phyloP scores from a whole-genome alignment of 1,140 invertebrate genomes.

The Melipona quadrifasciata region DNA sequence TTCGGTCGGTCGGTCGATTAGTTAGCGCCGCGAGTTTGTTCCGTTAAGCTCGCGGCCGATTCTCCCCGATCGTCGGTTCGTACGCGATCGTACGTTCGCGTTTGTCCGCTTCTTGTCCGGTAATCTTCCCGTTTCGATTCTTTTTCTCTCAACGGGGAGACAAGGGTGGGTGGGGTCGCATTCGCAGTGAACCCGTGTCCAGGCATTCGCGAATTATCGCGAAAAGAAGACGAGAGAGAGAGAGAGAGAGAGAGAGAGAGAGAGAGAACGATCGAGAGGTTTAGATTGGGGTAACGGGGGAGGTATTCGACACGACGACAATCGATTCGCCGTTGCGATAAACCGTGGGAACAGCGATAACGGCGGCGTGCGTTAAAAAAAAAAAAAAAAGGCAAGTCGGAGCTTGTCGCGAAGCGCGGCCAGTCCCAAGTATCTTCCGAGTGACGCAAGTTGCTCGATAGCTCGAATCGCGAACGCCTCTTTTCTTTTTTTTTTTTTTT shows the following conservation, averaged over 20 bases:
- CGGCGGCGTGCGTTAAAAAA: constrained; percentile 2
- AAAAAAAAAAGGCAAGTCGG: constrained; percentile 28
- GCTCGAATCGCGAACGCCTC: constrained; percentile 6
- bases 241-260: too few relatives aligned
- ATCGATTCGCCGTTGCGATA: neutral
- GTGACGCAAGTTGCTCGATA: constrained; percentile 35
- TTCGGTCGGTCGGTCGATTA: neutral
- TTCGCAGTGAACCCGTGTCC: too few relatives aligned
- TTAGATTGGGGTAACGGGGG: neutral
- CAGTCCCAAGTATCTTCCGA: constrained; percentile 30
- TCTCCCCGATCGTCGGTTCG: constrained; percentile 6
- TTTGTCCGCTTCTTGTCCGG: too few relatives aligned
- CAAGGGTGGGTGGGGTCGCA: too few relatives aligned
- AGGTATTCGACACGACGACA: too few relatives aligned
- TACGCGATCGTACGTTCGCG: too few relatives aligned
- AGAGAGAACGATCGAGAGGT: too few relatives aligned
- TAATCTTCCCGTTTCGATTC: too few relatives aligned
- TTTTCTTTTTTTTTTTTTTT: too few relatives aligned
- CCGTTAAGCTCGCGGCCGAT: constrained; percentile 24
- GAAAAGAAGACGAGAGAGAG: neutral
- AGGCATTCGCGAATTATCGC: too few relatives aligned
- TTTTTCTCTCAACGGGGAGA: too few relatives aligned
- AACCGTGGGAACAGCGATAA: constrained; percentile 46
- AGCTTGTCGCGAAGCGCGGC: constrained; percentile 17
- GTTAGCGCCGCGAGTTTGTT: constrained; percentile 24